These are phyloP conservation scores for Batillaria attramentaria DNA, from an alignment of 1,140 invertebrate species.

Conservation along the genomic window DNA sequence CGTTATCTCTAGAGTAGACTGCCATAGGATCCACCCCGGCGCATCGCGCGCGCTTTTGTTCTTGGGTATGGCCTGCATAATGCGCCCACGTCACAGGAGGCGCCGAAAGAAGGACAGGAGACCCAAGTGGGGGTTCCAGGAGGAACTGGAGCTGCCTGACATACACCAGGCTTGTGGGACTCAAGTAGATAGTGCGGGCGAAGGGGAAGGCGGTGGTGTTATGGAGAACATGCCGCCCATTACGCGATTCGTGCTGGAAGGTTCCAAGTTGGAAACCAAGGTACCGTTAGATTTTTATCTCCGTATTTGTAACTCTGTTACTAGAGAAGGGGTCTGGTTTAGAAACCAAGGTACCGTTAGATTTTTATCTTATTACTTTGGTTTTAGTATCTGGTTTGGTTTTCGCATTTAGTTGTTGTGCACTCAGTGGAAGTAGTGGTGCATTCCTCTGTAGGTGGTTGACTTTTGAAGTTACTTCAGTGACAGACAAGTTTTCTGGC, in stretches of 20 bases:
- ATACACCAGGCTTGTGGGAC: neutral
- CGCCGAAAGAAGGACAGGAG: neutral
- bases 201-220: neutral
- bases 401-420: too few species aligned
- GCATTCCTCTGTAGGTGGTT: too few species aligned
- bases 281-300: neutral
- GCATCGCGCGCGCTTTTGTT: too few species aligned
- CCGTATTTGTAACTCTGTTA: conserved; percentile 34
- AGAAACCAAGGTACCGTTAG: conserved; percentile 26
- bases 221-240: conserved; percentile 32
- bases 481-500: too few species aligned
- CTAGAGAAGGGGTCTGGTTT: conserved; percentile 48
- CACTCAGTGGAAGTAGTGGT: too few species aligned
- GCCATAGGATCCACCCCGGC: too few species aligned
- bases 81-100: neutral
- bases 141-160: neutral
- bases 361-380: neutral
- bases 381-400: too few species aligned
- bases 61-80: too few species aligned
- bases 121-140: neutral
- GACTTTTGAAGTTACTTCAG: too few species aligned
- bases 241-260: conserved; percentile 49
- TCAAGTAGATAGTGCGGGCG: neutral
- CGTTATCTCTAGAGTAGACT: too few species aligned
- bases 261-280: conserved; percentile 45